These are phyloP conservation scores for Chelidonichthys spinosus DNA, from an alignment of 2,797 vertebrate species.

Conservation along the genomic window DNA sequence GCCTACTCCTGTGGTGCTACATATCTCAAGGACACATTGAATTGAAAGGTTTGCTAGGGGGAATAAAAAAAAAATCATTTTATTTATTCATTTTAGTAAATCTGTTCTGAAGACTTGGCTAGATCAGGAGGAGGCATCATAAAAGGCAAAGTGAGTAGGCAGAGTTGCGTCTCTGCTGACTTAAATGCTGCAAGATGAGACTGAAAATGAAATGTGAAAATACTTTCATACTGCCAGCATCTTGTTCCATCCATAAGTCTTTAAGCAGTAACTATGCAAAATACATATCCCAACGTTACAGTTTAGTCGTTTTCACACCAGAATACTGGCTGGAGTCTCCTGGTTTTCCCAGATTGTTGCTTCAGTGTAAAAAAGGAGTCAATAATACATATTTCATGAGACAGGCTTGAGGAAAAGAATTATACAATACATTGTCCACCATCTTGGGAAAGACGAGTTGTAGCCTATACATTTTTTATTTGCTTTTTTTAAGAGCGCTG, in stretches of 20 bases:
- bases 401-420: no score
- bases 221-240: conserved; percentile 18
- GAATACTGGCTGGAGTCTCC: background rate
- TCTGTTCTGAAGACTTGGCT: conserved; percentile 55
- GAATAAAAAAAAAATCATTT: conserved; percentile 11
- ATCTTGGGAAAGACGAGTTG: background rate
- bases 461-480: no score
- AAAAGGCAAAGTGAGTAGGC: conserved; percentile 49
- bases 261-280: background rate
- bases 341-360: background rate
- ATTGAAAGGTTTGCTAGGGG: conserved; percentile 42
- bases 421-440: background rate
- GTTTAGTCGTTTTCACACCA: background rate
- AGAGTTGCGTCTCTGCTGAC: conserved; percentile 50
- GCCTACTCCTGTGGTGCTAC: conserved; percentile 34
- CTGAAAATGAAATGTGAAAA: conserved; percentile 32
- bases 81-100: conserved; percentile 65
- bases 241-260: conserved; percentile 28
- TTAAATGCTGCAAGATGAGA: conserved; percentile 33
- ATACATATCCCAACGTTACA: background rate
- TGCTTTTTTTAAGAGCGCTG: background rate
- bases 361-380: background rate
- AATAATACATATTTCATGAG: background rate
- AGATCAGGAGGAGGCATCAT: conserved; percentile 42
- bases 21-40: conserved; percentile 69